These are phyloP conservation scores for Struthidea cinerea DNA, from an alignment of 2,113 vertebrate genomes.

Conservation along the genomic window DNA sequence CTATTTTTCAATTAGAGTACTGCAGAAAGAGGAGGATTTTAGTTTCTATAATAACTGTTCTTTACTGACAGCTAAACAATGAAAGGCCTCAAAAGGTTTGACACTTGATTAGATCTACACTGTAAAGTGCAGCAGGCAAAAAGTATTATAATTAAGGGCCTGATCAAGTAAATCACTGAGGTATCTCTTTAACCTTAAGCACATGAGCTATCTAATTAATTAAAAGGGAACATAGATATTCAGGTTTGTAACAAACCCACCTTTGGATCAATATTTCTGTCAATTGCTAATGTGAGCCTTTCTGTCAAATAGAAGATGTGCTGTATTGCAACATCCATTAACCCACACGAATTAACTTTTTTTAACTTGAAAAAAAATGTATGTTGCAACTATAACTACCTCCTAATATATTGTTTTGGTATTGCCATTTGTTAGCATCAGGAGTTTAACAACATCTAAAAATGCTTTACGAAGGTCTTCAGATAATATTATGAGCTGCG, in stretches of 20 bases:
- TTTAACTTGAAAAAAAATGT: neutral
- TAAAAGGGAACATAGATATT: neutral
- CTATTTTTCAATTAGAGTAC: constrained; percentile 54
- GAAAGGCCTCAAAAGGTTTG: constrained; percentile 63
- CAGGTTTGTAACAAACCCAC: neutral
- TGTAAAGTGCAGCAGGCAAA: constrained; percentile 37
- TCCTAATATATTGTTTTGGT: neutral
- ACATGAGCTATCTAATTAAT: constrained; percentile 26
- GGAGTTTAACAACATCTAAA: neutral
- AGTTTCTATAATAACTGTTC: constrained; percentile 53
- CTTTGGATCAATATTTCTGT: neutral
- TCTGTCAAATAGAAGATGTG: neutral
- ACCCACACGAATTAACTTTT: neutral
- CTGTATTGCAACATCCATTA: neutral
- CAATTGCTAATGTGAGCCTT: neutral
- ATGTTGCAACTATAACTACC: neutral
- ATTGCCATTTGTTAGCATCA: neutral
- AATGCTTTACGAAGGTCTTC: neutral
- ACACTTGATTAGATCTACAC: constrained; percentile 55
- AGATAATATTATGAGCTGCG: neutral
- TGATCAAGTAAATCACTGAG: constrained; percentile 30
- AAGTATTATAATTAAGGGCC: constrained; percentile 50
- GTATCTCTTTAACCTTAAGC: constrained; percentile 1
- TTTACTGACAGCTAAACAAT: constrained; percentile 62
- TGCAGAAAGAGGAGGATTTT: constrained; percentile 62